Evolutionary conservation across 1,140 invertebrate genomes (phyloP).

Genomic region (Yoshiicerus persimilis): DNA sequence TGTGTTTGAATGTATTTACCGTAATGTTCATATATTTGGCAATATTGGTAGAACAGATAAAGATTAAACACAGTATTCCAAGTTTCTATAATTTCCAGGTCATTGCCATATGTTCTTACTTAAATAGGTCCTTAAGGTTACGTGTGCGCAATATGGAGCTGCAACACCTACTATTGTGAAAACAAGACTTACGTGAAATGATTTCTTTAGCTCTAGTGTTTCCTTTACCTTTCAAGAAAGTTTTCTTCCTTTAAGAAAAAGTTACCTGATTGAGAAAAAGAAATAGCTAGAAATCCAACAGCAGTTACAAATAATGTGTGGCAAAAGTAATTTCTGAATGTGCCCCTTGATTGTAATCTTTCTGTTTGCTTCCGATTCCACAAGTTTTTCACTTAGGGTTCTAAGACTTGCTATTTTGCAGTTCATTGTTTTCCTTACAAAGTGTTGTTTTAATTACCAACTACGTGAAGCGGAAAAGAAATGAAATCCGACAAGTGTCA

Average conservation of each 20-base stretch:
- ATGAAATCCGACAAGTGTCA: not conserved
- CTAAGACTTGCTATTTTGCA: not conserved
- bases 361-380: too few relatives aligned
- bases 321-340: too few relatives aligned
- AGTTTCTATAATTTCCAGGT: too few relatives aligned
- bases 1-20: not conserved
- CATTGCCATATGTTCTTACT: not conserved
- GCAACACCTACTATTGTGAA: not conserved
- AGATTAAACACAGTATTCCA: not conserved
- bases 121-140: too few relatives aligned
- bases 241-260: too few relatives aligned
- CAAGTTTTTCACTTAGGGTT: not conserved
- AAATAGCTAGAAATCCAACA: not conserved
- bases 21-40: too few relatives aligned
- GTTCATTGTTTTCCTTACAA: not conserved
- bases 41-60: too few relatives aligned
- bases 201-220: not conserved
- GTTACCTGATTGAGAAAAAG: too few relatives aligned
- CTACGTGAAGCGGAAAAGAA: not conserved
- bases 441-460: not conserved
- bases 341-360: too few relatives aligned
- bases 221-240: not conserved
- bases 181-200: not conserved
- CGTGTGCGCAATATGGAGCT: not conserved
- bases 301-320: too few relatives aligned